A percentile compares a stretch with the other conserved stretches of the same genome.
Evolutionary conservation across 1,140 invertebrate species (phyloP).

Genomic region (Radopholus similis): DNA sequence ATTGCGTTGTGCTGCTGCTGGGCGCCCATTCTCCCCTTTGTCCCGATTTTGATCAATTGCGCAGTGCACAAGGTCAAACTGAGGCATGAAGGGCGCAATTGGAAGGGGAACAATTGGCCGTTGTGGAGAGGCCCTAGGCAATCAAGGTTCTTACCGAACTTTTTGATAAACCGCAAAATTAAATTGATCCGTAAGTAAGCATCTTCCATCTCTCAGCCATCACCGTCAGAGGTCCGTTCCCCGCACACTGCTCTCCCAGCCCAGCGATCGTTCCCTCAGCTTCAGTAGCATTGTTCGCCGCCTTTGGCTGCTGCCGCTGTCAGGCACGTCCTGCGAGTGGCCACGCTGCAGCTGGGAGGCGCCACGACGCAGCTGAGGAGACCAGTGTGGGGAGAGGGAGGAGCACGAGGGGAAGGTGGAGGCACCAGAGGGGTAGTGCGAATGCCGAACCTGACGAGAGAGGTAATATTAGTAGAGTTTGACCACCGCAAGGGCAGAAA

Average conservation of each 20-base stretch:
- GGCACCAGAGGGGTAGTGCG: background rate
- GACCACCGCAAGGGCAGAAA: conserved; percentile 7
- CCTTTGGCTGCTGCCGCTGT: conserved; percentile 24
- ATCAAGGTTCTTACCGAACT: too few relatives aligned
- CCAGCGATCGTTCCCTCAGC: conserved; percentile 45
- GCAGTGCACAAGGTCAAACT: too few relatives aligned
- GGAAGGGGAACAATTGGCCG: too few relatives aligned
- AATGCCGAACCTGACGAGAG: conserved; percentile 16
- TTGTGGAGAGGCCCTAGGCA: too few relatives aligned
- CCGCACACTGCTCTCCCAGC: conserved; percentile 3
- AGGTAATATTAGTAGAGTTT: conserved; percentile 25
- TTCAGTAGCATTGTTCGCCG: conserved; percentile 29
- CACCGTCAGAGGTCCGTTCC: background rate
- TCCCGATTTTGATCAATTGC: too few relatives aligned
- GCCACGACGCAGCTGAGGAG: background rate
- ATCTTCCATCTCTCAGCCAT: too few relatives aligned
- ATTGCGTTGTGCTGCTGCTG: too few relatives aligned
- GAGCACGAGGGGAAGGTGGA: background rate
- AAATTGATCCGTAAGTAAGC: too few relatives aligned
- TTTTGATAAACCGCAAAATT: too few relatives aligned
- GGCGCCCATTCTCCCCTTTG: too few relatives aligned
- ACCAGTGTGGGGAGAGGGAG: conserved; percentile 1
- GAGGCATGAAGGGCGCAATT: too few relatives aligned
- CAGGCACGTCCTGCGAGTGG: conserved; percentile 38
- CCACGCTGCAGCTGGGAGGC: conserved; percentile 7